These are phyloP conservation scores for Platycercus adscitus DNA, from an alignment of 2,113 vertebrate genomes.

Conservation along the genomic window DNA sequence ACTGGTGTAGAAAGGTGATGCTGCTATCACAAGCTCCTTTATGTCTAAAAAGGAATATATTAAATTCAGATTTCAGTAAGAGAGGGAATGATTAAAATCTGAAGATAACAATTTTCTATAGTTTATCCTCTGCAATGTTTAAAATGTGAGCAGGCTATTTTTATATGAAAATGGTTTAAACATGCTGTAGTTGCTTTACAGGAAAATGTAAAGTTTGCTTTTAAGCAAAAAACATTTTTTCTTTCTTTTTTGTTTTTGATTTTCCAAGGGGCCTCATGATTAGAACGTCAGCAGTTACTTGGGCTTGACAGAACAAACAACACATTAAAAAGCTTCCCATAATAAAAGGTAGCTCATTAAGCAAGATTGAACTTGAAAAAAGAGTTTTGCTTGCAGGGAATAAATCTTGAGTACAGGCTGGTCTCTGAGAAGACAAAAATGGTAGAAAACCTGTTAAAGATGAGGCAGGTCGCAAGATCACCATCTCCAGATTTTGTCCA, in stretches of 20 bases:
- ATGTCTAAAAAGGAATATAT: neutral
- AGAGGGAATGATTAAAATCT: neutral
- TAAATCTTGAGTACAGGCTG: neutral
- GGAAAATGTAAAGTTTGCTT: slow-evolving; percentile 2
- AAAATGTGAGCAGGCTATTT: slow-evolving; percentile 1
- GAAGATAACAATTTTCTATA: neutral
- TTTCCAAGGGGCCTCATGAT: neutral
- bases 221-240: neutral
- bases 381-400: slow-evolving; percentile 39
- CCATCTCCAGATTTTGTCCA: neutral
- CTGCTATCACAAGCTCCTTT: neutral
- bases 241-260: neutral
- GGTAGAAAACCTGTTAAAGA: neutral
- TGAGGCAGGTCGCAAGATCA: neutral
- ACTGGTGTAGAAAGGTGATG: neutral
- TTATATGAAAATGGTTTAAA: slow-evolving; percentile 10
- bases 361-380: slow-evolving; percentile 57
- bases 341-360: slow-evolving; percentile 59
- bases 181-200: neutral
- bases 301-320: slow-evolving; percentile 61
- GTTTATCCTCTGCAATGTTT: neutral
- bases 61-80: neutral
- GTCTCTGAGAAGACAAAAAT: slow-evolving; percentile 2
- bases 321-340: slow-evolving; percentile 15
- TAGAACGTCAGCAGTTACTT: slow-evolving; percentile 60